Conservation (phyloP, 2,888 invertebrate genomes). For the Pilophorus perplexus region DNA sequence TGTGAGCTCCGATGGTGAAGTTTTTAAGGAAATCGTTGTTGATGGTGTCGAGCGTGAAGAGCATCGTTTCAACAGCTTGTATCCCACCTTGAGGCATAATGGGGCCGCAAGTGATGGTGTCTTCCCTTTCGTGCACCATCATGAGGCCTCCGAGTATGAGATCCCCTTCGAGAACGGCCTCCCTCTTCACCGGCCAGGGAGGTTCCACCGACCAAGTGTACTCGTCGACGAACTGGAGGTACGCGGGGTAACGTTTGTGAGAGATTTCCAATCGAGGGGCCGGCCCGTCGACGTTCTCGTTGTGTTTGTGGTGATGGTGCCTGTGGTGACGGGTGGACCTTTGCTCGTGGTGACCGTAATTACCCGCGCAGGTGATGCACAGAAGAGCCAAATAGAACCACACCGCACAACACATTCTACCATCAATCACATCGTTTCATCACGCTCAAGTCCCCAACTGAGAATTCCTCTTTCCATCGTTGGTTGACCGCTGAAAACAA, state of each 20-base stretch:
- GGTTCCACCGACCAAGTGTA: conserved; percentile 26
- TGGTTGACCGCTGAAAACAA: conserved; percentile 21
- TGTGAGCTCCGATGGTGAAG: conserved; percentile 79
- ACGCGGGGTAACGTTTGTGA: background rate
- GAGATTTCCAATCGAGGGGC: conserved; percentile 34
- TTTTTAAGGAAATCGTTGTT: conserved; percentile 65
- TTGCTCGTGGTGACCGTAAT: conserved; percentile 25
- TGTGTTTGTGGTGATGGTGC: conserved; percentile 42
- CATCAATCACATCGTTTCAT: conserved; percentile 14
- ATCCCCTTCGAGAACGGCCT: conserved; percentile 84
- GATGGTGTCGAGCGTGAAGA: conserved; percentile 81
- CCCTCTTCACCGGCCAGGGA: conserved; percentile 79
- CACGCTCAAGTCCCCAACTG: background rate
- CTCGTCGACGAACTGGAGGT: conserved; percentile 18
- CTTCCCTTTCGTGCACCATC: conserved; percentile 93
- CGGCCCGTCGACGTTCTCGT: conserved; percentile 40
- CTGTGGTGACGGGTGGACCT: conserved; percentile 35
- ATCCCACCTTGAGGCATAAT: conserved; percentile 92
- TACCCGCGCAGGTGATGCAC: conserved; percentile 11
- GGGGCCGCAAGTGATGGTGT: conserved; percentile 82
- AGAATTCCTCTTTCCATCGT: conserved; percentile 1
- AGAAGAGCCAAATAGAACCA: conserved; percentile 33
- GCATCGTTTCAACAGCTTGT: conserved; percentile 87
- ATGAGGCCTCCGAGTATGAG: conserved; percentile 85
- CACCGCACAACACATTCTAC: conserved; percentile 32